Conservation (phyloP, 2,113 vertebrate genomes). For the Dendropsophus ebraccatus region DNA sequence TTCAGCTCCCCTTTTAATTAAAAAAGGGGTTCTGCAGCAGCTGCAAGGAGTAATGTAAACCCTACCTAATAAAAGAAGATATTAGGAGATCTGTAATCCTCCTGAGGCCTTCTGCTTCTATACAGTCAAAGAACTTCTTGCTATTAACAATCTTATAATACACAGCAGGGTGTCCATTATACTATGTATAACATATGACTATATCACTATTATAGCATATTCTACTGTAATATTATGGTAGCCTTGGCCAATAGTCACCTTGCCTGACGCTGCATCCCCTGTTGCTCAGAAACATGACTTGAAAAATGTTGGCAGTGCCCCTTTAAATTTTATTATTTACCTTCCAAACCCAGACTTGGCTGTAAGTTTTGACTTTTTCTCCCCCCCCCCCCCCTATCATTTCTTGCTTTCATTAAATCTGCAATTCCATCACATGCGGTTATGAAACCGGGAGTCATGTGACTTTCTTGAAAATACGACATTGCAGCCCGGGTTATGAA, state of each 20-base stretch:
- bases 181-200: no score
- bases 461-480: conserved; percentile 35
- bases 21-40: no score
- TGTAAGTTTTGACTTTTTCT: background rate
- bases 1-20: no score
- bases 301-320: background rate
- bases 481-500: conserved; percentile 31
- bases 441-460: conserved; percentile 16
- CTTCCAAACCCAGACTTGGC: background rate
- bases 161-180: no score
- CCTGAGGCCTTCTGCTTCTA: no score
- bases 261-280: background rate
- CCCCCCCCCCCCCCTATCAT: background rate
- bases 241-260: background rate
- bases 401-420: conserved; percentile 9
- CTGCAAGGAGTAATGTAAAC: no score
- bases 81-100: no score
- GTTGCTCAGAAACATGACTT: background rate
- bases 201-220: no score
- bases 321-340: background rate
- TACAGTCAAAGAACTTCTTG: no score
- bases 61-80: no score
- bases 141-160: no score
- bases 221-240: no score
- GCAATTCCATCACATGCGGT: background rate